phyloP scores from a whole-genome alignment of 1,140 invertebrate genomes.

The Drosophila auraria region DNA sequence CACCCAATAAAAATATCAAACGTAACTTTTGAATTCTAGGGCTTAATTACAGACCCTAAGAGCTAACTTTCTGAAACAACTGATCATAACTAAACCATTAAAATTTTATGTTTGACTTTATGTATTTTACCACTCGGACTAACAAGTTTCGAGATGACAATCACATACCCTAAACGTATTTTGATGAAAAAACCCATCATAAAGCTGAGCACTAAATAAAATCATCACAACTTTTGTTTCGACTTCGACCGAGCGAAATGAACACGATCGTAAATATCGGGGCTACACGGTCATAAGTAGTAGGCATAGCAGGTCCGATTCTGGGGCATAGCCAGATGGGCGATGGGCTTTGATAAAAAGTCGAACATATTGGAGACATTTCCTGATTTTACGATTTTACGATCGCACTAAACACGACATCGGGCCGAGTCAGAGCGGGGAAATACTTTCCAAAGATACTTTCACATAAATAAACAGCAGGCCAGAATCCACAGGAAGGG shows the following conservation, averaged over 20 bases:
- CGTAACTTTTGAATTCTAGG: background rate
- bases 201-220: slow-evolving; percentile 54
- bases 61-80: slow-evolving; percentile 22
- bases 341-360: slow-evolving; percentile 53
- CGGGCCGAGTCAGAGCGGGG: slow-evolving; percentile 21
- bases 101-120: slow-evolving; percentile 15
- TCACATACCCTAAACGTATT: slow-evolving; percentile 23
- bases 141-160: slow-evolving; percentile 34
- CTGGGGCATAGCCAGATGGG: slow-evolving; percentile 39
- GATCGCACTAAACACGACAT: slow-evolving; percentile 62
- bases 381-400: slow-evolving; percentile 74
- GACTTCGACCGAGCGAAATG: slow-evolving; percentile 41
- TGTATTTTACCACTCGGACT: slow-evolving; percentile 8
- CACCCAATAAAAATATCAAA: background rate
- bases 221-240: slow-evolving; percentile 49
- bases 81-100: slow-evolving; percentile 18
- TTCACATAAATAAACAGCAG: slow-evolving; percentile 67
- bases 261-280: slow-evolving; percentile 71
- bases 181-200: slow-evolving; percentile 42
- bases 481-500: slow-evolving; percentile 23
- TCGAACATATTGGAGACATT: slow-evolving; percentile 68
- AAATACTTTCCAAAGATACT: slow-evolving; percentile 72
- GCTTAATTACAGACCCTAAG: slow-evolving; percentile 6
- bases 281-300: slow-evolving; percentile 18
- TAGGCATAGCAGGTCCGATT: slow-evolving; percentile 29